Evolutionary conservation across 2,797 vertebrate genomes (phyloP).

Genomic region (Sebastes miniatus): DNA sequence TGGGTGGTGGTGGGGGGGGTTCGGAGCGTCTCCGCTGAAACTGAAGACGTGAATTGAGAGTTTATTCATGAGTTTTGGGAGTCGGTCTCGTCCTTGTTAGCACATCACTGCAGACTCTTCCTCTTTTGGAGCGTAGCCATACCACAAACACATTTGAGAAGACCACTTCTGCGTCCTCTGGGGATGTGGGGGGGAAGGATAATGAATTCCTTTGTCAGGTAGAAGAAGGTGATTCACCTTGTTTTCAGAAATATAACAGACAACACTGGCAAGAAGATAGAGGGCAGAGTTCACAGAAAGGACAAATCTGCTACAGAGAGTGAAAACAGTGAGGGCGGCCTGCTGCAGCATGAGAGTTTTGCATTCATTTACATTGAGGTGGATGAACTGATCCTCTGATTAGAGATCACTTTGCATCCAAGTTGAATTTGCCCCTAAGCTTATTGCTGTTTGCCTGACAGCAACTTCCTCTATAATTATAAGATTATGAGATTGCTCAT

Average conservation of each 20-base stretch:
- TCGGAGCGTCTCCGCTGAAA: constrained; percentile 46
- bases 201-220: constrained; percentile 79
- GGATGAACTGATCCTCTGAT: constrained; percentile 76
- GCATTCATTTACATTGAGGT: constrained; percentile 80
- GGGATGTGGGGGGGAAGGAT: constrained; percentile 61
- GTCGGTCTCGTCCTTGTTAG: constrained; percentile 62
- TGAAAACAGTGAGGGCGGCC: constrained; percentile 32
- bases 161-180: constrained; percentile 67
- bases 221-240: constrained; percentile 71
- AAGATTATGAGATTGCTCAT: constrained; percentile 39
- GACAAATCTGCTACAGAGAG: constrained; percentile 71
- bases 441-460: constrained; percentile 54
- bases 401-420: constrained; percentile 77
- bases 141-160: constrained; percentile 72
- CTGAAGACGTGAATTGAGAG: constrained; percentile 46
- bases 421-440: constrained; percentile 60
- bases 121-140: constrained; percentile 62
- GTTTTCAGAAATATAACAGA: constrained; percentile 67
- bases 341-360: constrained; percentile 64
- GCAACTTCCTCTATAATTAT: constrained; percentile 47
- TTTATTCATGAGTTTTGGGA: constrained; percentile 69
- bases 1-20: background rate
- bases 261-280: constrained; percentile 56
- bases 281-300: constrained; percentile 79
- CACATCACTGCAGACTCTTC: constrained; percentile 55